These are phyloP conservation scores for Burhinus bistriatus DNA, from an alignment of 2,113 vertebrate species.

Conservation along the genomic window DNA sequence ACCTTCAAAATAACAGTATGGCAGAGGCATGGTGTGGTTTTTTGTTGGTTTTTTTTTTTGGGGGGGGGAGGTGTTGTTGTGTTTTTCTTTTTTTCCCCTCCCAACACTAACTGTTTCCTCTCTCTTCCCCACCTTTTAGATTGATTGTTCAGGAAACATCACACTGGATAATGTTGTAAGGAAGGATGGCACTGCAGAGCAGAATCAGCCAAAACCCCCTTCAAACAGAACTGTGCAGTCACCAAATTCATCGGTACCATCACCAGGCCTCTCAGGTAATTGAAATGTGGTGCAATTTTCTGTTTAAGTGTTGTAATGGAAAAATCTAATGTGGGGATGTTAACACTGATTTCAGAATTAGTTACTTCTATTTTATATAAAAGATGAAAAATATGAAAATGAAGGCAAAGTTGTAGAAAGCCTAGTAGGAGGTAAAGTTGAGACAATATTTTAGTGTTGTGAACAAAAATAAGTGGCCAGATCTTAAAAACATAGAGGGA, in stretches of 20 bases:
- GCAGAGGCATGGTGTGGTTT: not conserved
- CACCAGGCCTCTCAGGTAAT: constrained; percentile 77
- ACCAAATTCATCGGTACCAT: constrained; percentile 81
- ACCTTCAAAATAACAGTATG: not conserved
- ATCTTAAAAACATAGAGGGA: not conserved
- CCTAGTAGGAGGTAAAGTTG: not conserved
- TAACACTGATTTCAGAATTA: not conserved
- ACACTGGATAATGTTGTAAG: constrained; percentile 72
- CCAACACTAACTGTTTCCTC: not conserved
- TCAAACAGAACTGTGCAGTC: constrained; percentile 79
- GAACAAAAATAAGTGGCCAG: not conserved
- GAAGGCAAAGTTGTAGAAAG: not conserved
- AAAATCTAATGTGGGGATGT: not conserved
- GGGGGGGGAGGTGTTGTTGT: not conserved
- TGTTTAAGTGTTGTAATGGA: not conserved
- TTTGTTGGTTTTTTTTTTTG: not conserved
- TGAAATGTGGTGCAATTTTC: not conserved
- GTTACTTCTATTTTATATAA: not conserved
- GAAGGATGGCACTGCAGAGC: constrained; percentile 66
- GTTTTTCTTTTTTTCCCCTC: rapidly evolving
- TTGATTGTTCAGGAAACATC: constrained; percentile 79
- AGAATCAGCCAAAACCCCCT: constrained; percentile 69
- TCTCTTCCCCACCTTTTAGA: constrained; percentile 56
- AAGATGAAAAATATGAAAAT: not conserved
- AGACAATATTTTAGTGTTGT: not conserved